Conservation (phyloP, 1,140 invertebrate genomes). For the Diachasmimorpha longicaudata region DNA sequence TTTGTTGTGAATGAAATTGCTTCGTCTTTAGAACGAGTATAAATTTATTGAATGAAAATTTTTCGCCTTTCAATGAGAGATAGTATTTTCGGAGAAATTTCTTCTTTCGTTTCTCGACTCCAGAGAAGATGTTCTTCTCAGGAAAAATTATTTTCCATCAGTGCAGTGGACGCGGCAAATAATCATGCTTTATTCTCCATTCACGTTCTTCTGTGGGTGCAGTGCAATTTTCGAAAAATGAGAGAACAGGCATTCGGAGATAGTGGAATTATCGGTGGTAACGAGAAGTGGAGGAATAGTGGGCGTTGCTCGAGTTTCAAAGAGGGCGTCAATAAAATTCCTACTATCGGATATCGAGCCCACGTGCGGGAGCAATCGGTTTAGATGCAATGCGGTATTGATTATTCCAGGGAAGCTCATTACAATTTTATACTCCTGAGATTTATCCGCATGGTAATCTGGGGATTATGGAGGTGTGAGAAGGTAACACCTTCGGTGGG, state of each 20-base stretch:
- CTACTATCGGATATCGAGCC: constrained; percentile 12
- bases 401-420: neutral
- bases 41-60: too few species aligned
- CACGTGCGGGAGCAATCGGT: neutral
- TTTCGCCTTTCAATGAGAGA: too few species aligned
- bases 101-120: too few species aligned
- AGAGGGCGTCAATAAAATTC: constrained; percentile 15
- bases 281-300: constrained; percentile 1
- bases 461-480: neutral
- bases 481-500: neutral
- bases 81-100: too few species aligned
- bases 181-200: neutral
- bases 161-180: too few species aligned
- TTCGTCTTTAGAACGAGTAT: too few species aligned
- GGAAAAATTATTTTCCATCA: too few species aligned
- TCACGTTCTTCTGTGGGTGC: neutral
- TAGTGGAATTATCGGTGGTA: neutral
- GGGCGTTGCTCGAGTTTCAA: constrained; percentile 3
- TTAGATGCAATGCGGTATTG: neutral
- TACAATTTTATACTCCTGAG: neutral
- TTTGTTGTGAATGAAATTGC: too few species aligned
- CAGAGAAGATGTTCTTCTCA: too few species aligned
- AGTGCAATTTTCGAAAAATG: neutral
- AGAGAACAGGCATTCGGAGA: neutral
- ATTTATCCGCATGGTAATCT: neutral